A percentile compares a stretch with the other conserved stretches of the same genome.
These are phyloP conservation scores for Tiliqua scincoides DNA, from an alignment of 2,113 vertebrate species.

Conservation along the genomic window DNA sequence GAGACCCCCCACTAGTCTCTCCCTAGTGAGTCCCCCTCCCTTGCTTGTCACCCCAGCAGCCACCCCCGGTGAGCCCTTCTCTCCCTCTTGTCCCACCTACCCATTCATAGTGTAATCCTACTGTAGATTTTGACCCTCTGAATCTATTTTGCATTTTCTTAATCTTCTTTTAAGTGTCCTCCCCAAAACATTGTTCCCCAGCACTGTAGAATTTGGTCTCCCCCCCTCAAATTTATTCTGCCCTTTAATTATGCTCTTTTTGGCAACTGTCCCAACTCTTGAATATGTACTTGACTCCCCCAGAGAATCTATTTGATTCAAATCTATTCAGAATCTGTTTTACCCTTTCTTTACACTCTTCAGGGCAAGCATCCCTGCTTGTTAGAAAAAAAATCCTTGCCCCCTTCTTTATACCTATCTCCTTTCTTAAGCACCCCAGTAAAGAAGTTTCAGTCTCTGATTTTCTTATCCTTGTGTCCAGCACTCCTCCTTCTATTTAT, in stretches of 20 bases:
- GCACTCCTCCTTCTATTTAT: background rate
- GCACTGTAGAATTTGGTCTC: background rate
- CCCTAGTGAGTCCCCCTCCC: too few species aligned
- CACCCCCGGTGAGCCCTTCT: too few species aligned
- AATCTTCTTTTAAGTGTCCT: background rate
- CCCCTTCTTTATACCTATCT: background rate
- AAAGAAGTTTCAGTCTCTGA: background rate
- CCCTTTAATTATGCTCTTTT: background rate
- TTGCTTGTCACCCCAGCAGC: too few species aligned
- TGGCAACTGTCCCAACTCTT: background rate
- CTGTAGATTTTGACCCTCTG: background rate
- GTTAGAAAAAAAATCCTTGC: background rate
- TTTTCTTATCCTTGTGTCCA: background rate
- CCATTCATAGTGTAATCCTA: too few species aligned
- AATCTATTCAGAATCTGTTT: background rate
- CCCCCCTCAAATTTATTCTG: background rate
- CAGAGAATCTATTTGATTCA: background rate
- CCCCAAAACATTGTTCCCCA: background rate
- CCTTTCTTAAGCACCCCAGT: background rate
- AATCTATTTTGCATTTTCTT: background rate
- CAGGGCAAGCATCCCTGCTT: too few species aligned
- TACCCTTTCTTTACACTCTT: background rate
- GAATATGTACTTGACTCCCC: background rate
- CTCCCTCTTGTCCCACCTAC: too few species aligned
- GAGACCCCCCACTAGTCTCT: too few species aligned